Evolutionary conservation across 2,888 invertebrate genomes (phyloP), one percentile per base, ranked within the genome.

Genomic region (Polymixis flavicincta): DNA sequence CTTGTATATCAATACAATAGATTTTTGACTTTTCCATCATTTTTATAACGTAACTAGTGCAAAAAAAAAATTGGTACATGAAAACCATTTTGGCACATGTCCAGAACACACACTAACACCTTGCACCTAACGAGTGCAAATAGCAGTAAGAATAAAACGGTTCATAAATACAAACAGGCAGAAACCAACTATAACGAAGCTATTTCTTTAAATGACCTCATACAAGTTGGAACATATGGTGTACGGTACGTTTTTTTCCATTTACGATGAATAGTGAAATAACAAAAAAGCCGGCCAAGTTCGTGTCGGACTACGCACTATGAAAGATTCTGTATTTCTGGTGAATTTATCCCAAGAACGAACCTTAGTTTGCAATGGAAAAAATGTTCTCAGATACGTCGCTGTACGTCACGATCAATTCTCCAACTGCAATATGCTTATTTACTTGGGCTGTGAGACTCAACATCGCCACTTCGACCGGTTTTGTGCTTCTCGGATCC

Each of bases 81-180:
- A 0, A 28, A 52, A 37, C 52, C 37, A 28, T 32, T n/a, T 82
- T 65, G 50, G 19, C 50, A 60, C 9, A n/a, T 14, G 0, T 45
- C n/a, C 65, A 76, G 19, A n/a, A 52, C 32, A 61, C 25, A 60
- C 55, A 50, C 45, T 68, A 76, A 52, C 54, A 69, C 61, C 65
- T 48, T 52, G 52, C 28, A 52, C 25, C n/a, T 63, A 82, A 80
- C 65, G 52, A 66, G 65, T 22, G 28, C 52, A 7, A 42, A 71
- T 80, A 66, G 68, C 77, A 80, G n/a, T 66, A 54, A 48, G 22
- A 82, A 77, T 57, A 28, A 52, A 77, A 80, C 66, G 37, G 28
- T 66, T 71, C 57, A 80, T 82, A 80, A 80, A 82, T 82, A 80
- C 61, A 66, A 83, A 78, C 55, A 80, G 52, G 48, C 22, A 61